Percentiles rank a stretch among this genome's conserved stretches.
phyloP scores from a whole-genome alignment of 2,888 invertebrate species.

The Drosophila anomalata region DNA sequence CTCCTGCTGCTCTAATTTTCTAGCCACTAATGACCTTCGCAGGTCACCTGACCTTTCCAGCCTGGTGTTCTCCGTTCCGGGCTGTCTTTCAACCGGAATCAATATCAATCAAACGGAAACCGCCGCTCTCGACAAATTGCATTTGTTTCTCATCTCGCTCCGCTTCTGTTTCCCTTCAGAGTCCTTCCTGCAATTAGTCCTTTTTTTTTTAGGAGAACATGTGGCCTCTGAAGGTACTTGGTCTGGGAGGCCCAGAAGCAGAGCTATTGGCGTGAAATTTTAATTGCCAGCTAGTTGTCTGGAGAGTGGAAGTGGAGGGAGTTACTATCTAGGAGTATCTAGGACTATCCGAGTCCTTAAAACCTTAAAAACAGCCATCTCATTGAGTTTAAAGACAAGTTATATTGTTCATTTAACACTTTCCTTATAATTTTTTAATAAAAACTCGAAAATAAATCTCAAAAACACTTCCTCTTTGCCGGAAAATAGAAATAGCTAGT shows the following conservation, averaged over 20 bases:
- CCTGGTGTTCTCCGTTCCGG: neutral
- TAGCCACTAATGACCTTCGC: constrained; percentile 68
- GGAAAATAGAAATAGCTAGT: no score
- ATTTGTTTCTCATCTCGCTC: constrained; percentile 44
- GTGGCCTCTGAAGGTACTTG: constrained; percentile 53
- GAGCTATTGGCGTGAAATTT: constrained; percentile 80
- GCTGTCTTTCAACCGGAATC: constrained; percentile 53
- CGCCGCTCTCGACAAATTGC: constrained; percentile 78
- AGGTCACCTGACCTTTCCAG: constrained; percentile 49
- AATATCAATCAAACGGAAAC: constrained; percentile 77
- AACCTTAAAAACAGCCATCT: no score
- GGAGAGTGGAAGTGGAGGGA: constrained; percentile 1
- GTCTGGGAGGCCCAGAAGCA: neutral
- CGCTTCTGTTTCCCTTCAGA: constrained; percentile 1
- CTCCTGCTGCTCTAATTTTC: constrained; percentile 71
- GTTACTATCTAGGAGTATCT: no score
- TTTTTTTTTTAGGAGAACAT: constrained; percentile 51
- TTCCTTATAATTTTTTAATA: no score
- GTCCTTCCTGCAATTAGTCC: constrained; percentile 66
- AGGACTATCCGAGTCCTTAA: no score
- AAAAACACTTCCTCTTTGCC: no score
- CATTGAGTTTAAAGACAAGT: no score
- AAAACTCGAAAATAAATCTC: no score
- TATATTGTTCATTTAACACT: no score
- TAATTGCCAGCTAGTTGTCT: constrained; percentile 62